A percentile compares a stretch with the other conserved stretches of the same genome.
Evolutionary conservation across 2,797 vertebrate genomes (phyloP).

Genomic region (Vireo griseus): DNA sequence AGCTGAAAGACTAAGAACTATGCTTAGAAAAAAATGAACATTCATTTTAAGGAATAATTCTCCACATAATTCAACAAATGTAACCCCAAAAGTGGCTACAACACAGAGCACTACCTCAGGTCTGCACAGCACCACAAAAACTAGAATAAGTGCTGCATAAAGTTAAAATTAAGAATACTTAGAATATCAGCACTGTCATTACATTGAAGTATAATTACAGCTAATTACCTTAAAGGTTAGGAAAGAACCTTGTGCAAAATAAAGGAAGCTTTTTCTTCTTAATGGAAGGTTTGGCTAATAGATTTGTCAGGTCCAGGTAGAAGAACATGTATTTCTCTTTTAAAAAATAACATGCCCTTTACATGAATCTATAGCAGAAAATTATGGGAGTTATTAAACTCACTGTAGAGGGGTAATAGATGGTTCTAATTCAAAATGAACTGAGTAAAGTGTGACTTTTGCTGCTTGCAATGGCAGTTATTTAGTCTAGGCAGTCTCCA

Average conservation of each 20-base stretch:
- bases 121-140: neutral
- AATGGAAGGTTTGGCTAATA: constrained; percentile 20
- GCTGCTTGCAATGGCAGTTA: neutral
- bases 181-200: neutral
- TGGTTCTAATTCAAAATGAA: constrained; percentile 21
- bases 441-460: neutral
- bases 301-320: neutral
- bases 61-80: neutral
- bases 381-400: constrained; percentile 34
- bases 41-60: neutral
- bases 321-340: constrained; percentile 16
- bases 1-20: neutral
- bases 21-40: neutral
- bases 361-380: constrained; percentile 33
- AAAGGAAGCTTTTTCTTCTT: neutral
- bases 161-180: neutral
- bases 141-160: neutral
- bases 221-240: constrained; percentile 35
- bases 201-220: neutral
- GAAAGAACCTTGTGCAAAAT: neutral
- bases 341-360: constrained; percentile 24
- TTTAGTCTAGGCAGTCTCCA: neutral
- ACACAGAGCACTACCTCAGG: neutral
- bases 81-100: neutral
- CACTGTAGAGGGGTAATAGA: neutral